Evolutionary conservation across 2,888 invertebrate genomes (phyloP).

Genomic region (Patella pellucida): DNA sequence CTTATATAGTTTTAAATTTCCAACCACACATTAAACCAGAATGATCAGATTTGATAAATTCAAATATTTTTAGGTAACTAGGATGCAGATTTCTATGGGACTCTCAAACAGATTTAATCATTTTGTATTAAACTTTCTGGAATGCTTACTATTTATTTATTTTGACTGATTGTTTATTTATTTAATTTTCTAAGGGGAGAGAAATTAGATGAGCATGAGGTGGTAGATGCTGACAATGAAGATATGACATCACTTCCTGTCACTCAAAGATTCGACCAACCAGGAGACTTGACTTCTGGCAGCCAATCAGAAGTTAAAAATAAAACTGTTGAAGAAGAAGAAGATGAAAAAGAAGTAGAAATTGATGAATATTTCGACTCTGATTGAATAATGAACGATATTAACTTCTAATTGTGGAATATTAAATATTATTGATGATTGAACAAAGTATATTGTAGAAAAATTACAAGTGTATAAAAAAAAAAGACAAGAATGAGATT

Average conservation of each 20-base stretch:
- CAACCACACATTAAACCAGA: too few species aligned
- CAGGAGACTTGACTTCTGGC: slow-evolving; percentile 43
- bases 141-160: background rate
- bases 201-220: slow-evolving; percentile 55
- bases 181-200: slow-evolving; percentile 44
- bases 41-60: too few species aligned
- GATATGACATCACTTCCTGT: slow-evolving; percentile 14
- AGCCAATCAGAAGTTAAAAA: slow-evolving; percentile 54
- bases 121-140: background rate
- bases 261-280: background rate
- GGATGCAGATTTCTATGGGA: background rate
- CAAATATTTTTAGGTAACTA: background rate
- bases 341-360: slow-evolving; percentile 50
- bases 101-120: background rate
- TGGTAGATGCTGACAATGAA: slow-evolving; percentile 36
- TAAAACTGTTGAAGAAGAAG: slow-evolving; percentile 40
- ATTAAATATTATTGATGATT: too few species aligned
- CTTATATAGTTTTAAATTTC: too few species aligned
- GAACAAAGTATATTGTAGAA: too few species aligned
- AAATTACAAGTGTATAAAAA: too few species aligned
- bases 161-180: background rate
- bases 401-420: too few species aligned
- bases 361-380: slow-evolving; percentile 58
- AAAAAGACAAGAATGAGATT: too few species aligned
- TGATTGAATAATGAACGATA: slow-evolving; percentile 14